phyloP scores from a whole-genome alignment of 1,140 invertebrate species.

The Zophobas atratus region DNA sequence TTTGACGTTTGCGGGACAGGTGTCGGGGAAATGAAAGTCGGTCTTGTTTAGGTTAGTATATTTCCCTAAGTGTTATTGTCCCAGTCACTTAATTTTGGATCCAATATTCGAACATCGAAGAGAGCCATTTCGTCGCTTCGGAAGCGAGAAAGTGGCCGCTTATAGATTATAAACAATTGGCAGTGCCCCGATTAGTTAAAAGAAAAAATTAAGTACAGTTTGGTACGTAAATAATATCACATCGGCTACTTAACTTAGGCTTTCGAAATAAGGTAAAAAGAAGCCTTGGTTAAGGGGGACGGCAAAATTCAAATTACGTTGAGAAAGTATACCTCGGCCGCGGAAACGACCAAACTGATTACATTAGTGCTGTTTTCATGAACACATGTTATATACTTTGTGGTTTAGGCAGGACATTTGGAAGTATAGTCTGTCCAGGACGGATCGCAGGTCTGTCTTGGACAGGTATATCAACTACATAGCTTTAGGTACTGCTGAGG shows the following conservation, averaged over 20 bases:
- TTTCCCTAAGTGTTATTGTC: slow-evolving; percentile 48
- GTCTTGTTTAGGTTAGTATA: slow-evolving; percentile 38
- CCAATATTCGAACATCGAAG: slow-evolving; percentile 38
- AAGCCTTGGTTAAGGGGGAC: slow-evolving; percentile 14
- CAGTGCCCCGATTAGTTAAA: slow-evolving; percentile 25
- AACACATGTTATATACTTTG: slow-evolving; percentile 30
- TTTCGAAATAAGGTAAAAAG: slow-evolving; percentile 9
- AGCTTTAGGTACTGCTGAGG: slow-evolving; percentile 15
- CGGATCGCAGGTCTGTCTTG: slow-evolving; percentile 1
- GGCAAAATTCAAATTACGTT: slow-evolving; percentile 29
- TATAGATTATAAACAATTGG: slow-evolving; percentile 28
- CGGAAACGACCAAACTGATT: slow-evolving; percentile 5
- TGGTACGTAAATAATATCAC: slow-evolving; percentile 32
- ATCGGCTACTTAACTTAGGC: slow-evolving; percentile 36
- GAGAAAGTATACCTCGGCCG: background rate
- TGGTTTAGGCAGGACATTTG: slow-evolving; percentile 35
- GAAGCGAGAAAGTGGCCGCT: background rate
- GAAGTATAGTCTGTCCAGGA: slow-evolving; percentile 22
- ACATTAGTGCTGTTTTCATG: slow-evolving; percentile 25
- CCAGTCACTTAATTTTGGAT: slow-evolving; percentile 49
- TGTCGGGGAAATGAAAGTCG: slow-evolving; percentile 17
- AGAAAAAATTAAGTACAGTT: slow-evolving; percentile 39
- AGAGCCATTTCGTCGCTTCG: background rate
- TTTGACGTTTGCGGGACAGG: slow-evolving; percentile 9
- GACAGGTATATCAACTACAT: slow-evolving; percentile 32